Percentiles rank a stretch among this genome's conserved stretches.
phyloP scores from a whole-genome alignment of 2,888 invertebrate species.

The Octonoba sinensis region DNA sequence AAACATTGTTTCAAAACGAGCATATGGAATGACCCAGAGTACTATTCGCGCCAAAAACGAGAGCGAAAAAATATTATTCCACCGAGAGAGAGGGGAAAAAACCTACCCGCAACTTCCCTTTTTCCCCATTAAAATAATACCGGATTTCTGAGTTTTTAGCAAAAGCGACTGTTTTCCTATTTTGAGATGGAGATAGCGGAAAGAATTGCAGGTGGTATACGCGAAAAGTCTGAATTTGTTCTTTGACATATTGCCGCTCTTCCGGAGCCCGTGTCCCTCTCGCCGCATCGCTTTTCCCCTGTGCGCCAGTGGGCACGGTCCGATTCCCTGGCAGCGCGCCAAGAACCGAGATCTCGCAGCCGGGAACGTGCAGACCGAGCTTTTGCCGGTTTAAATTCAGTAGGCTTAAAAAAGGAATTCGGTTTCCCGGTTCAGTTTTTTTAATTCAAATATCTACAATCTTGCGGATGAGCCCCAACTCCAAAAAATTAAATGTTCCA shows the following conservation, averaged over 20 bases:
- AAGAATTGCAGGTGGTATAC: conserved; percentile 15
- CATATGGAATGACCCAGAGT: conserved; percentile 32
- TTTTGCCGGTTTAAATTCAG: conserved; percentile 60
- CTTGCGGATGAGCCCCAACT: conserved; percentile 19
- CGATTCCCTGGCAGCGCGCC: conserved; percentile 42
- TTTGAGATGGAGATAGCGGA: not conserved
- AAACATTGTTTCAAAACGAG: conserved; percentile 28
- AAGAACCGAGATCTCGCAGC: conserved; percentile 50
- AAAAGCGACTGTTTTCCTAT: not conserved
- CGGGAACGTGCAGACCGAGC: conserved; percentile 60
- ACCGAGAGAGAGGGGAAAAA: not conserved
- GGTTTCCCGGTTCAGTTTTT: conserved; percentile 40
- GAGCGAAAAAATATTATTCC: not conserved
- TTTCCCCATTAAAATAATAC: not conserved
- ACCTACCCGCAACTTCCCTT: not conserved
- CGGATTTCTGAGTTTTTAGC: no score
- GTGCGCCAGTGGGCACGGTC: conserved; percentile 26
- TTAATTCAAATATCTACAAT: conserved; percentile 7
- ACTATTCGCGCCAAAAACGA: not conserved
- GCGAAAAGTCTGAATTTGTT: conserved; percentile 36
- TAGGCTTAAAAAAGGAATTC: conserved; percentile 39
- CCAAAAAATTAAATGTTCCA: not conserved
- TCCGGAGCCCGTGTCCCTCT: conserved; percentile 26
- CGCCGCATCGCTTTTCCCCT: conserved; percentile 10
- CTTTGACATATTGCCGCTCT: conserved; percentile 59